A percentile compares a stretch with the other conserved stretches of the same genome.
phyloP scores from a whole-genome alignment of 2,888 invertebrate genomes.

The Chalcosyrphus nemorum region DNA sequence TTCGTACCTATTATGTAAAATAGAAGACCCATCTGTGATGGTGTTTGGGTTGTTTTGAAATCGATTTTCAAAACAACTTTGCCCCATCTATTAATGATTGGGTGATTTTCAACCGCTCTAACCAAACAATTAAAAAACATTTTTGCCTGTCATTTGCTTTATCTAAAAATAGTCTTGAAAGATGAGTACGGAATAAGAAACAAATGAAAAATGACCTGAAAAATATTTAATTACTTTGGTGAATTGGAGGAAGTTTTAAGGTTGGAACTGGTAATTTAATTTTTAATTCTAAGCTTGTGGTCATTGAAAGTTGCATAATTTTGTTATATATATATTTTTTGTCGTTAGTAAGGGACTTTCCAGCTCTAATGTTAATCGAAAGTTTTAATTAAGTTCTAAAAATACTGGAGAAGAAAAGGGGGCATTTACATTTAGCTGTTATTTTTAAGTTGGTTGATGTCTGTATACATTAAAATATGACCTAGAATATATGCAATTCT shows the following conservation, averaged over 20 bases:
- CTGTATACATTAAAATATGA: neutral
- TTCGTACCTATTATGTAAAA: neutral
- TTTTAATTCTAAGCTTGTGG: neutral
- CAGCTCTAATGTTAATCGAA: neutral
- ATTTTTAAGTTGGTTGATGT: neutral
- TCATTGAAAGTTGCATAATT: slow-evolving; percentile 5
- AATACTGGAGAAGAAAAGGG: neutral
- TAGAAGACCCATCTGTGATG: neutral
- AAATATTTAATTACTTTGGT: slow-evolving; percentile 1
- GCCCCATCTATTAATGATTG: neutral
- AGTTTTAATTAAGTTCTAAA: slow-evolving; percentile 2
- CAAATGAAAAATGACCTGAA: neutral
- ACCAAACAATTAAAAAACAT: neutral
- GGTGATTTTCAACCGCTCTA: neutral
- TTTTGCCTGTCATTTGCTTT: neutral
- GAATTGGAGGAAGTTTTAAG: slow-evolving; percentile 3
- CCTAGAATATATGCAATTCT: neutral
- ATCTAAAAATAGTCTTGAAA: neutral
- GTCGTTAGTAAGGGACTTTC: neutral
- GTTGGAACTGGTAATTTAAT: neutral
- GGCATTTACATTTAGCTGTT: neutral
- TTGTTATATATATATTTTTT: neutral
- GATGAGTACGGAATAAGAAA: neutral
- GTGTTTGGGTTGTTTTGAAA: slow-evolving; percentile 1
- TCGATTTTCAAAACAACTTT: neutral